These are phyloP conservation scores for Dolichomitus sp. DNA, from an alignment of 2,888 invertebrate genomes.

Conservation along the genomic window DNA sequence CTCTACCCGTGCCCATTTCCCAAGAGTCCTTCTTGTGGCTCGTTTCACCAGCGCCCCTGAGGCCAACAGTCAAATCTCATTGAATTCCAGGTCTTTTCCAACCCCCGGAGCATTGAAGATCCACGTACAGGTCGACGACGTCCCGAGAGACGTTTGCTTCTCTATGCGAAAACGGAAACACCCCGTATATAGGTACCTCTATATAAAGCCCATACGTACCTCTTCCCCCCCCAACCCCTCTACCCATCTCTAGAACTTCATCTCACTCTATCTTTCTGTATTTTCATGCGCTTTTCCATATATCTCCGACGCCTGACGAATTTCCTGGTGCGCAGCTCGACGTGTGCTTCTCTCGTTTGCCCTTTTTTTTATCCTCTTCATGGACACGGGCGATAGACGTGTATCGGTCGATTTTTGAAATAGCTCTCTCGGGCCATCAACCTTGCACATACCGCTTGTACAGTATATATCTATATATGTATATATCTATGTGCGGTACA, in stretches of 20 bases:
- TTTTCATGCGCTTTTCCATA: constrained; percentile 12
- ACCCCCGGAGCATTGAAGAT: constrained; percentile 45
- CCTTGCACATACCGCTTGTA: background rate
- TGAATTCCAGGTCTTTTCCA: constrained; percentile 54
- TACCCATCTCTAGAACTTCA: background rate
- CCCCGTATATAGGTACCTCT: too few species aligned
- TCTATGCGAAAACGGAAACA: constrained; percentile 43
- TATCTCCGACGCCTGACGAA: constrained; percentile 7
- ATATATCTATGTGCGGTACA: background rate
- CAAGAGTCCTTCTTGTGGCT: constrained; percentile 25
- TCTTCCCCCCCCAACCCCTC: background rate
- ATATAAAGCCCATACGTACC: constrained; percentile 46
- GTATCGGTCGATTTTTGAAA: constrained; percentile 36
- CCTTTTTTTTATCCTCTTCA: background rate
- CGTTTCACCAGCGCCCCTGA: constrained; percentile 3
- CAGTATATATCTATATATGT: background rate
- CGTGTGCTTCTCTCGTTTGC: constrained; percentile 6
- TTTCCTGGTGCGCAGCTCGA: constrained; percentile 26
- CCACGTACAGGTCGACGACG: constrained; percentile 42
- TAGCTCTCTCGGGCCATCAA: constrained; percentile 38
- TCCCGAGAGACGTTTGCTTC: constrained; percentile 52
- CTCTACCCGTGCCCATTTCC: constrained; percentile 11
- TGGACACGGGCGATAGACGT: constrained; percentile 23
- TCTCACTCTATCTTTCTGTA: background rate
- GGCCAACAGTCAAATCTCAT: constrained; percentile 59